phyloP scores from a whole-genome alignment of 2,113 vertebrate genomes.

The Vulpes lagopus region DNA sequence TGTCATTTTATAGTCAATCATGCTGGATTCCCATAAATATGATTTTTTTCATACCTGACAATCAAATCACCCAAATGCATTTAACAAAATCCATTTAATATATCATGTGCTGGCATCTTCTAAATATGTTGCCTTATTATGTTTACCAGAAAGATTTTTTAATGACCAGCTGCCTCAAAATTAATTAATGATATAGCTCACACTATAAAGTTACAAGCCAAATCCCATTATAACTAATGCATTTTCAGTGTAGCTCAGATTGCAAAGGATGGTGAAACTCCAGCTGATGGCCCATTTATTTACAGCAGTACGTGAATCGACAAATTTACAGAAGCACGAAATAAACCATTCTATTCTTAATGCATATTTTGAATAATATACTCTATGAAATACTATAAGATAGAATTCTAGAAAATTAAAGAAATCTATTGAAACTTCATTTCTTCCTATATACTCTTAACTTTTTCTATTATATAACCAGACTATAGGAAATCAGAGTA shows the following conservation, averaged over 20 bases:
- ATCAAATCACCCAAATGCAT: slow-evolving; percentile 50
- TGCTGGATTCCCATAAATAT: neutral
- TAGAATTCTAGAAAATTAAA: neutral
- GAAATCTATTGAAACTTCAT: neutral
- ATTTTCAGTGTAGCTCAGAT: slow-evolving; percentile 46
- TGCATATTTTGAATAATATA: neutral
- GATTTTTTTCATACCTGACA: slow-evolving; percentile 40
- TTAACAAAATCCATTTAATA: slow-evolving; percentile 53
- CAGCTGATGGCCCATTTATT: slow-evolving; percentile 19
- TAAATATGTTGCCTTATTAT: slow-evolving; percentile 62
- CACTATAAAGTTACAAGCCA: slow-evolving; percentile 60
- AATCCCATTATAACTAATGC: slow-evolving; percentile 59
- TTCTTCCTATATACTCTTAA: neutral
- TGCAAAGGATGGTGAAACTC: neutral
- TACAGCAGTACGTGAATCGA: neutral
- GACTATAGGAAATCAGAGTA: neutral
- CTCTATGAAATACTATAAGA: neutral
- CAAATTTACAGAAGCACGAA: neutral
- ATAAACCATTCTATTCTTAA: neutral
- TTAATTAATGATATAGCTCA: slow-evolving; percentile 69
- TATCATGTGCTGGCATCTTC: slow-evolving; percentile 51
- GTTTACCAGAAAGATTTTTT: slow-evolving; percentile 71
- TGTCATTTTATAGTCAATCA: neutral
- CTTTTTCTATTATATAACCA: neutral
- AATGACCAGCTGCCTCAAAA: slow-evolving; percentile 71